Evolutionary conservation across 2,113 vertebrate genomes (phyloP).

Genomic region (Alces alces): DNA sequence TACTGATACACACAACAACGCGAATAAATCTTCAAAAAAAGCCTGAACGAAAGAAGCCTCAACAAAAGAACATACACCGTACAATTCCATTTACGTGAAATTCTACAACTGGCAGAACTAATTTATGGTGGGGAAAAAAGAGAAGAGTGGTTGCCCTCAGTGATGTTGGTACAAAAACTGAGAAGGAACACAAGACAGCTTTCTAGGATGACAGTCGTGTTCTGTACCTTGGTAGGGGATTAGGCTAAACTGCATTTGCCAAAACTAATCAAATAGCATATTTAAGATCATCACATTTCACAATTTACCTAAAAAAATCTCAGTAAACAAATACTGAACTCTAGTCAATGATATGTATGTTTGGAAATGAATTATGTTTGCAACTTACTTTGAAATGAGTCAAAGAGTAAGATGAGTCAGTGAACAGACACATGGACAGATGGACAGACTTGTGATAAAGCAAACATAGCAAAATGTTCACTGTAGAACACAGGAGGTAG

Average conservation of each 20-base stretch:
- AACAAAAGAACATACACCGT: not conserved
- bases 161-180: not conserved
- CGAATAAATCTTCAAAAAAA: not conserved
- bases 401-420: not conserved
- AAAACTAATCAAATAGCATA: not conserved
- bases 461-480: not conserved
- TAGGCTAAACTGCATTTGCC: not conserved
- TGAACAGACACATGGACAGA: not conserved
- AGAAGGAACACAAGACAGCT: not conserved
- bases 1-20: not conserved
- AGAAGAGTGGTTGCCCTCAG: not conserved
- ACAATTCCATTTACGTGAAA: not conserved
- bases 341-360: not conserved
- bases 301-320: not conserved
- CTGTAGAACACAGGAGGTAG: not conserved
- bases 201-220: not conserved
- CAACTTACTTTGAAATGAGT: constrained; percentile 10
- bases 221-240: not conserved
- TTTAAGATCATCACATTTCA: not conserved
- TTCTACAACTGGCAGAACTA: not conserved
- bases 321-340: not conserved
- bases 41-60: not conserved
- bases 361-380: not conserved
- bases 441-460: not conserved
- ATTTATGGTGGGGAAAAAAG: not conserved